Conservation (phyloP, 2,888 invertebrate genomes). For the Volucella bombylans region DNA sequence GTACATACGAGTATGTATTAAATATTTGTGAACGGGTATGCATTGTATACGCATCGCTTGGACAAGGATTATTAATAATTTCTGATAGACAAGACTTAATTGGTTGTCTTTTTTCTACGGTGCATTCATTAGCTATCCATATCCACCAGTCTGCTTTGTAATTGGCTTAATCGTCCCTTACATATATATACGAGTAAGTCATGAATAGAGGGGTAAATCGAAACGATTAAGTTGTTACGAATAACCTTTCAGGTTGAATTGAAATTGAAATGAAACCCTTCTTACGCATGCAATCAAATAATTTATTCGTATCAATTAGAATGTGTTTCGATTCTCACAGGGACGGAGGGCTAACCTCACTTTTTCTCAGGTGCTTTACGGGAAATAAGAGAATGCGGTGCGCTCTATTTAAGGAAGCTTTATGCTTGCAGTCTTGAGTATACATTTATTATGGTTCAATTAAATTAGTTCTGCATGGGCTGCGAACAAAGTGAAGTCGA, state of each 20-base stretch:
- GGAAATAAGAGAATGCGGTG: conserved; percentile 15
- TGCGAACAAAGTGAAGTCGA: not conserved
- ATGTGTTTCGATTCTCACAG: conserved; percentile 43
- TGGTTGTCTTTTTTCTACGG: conserved; percentile 5
- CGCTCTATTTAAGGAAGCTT: not conserved
- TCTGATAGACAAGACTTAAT: conserved; percentile 19
- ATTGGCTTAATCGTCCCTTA: not conserved
- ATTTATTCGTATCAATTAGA: conserved; percentile 42
- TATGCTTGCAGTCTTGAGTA: not conserved
- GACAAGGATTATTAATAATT: conserved; percentile 26
- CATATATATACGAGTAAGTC: not conserved
- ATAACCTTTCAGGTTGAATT: not conserved
- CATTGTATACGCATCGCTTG: not conserved
- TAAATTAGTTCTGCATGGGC: not conserved
- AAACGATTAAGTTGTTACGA: conserved; percentile 30
- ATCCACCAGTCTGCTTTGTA: not conserved
- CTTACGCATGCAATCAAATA: conserved; percentile 33
- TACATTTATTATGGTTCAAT: conserved; percentile 10
- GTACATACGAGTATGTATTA: too few species aligned
- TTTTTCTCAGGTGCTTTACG: conserved; percentile 2
- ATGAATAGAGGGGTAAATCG: not conserved
- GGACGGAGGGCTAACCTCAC: not conserved
- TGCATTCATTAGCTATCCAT: not conserved
- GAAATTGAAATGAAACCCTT: conserved; percentile 21
- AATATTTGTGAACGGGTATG: not conserved